Evolutionary conservation across 2,888 invertebrate genomes (phyloP), one percentile per base, ranked within the genome.

Genomic region (Ormyrus thymus): DNA sequence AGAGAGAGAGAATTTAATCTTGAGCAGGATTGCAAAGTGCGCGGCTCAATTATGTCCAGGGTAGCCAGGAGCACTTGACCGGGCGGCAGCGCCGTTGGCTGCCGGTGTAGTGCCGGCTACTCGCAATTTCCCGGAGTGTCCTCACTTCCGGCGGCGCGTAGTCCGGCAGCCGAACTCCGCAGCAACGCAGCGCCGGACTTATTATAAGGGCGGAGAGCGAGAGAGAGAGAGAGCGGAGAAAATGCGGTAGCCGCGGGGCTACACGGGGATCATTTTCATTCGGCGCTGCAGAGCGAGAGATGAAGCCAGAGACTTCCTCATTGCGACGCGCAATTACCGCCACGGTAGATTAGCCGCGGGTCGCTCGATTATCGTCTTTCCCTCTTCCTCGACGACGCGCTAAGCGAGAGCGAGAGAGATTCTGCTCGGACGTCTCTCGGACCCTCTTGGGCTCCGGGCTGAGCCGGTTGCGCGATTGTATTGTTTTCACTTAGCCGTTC

Each of bases 211-310:
- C 15, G 13, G 13, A n/a, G 71, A 10, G 29, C 7, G n/a, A 7
- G 51, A 13, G 43, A 13, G n/a, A 29, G 29, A 29, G 29, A 29
- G 29, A 29, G 71, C 10, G 29, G n/a, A 10, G 10, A 45, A 13
- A 43, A 13, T 9, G 29, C 13, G 9, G 7, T 51, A 64, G 51
- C 71, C 71, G 11, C 66, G 55, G 29, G 66, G 71, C 71, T 56
- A 29, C n/a, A 46, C 10, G 13, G 76, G 81, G 81, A 83, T 85
- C 82, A 83, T 83, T 84, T 82, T 83, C 83, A 83, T 83, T 83
- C 82, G 81, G 81, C 81, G 76, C 29, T 29, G 29, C 29, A 79
- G 6, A 53, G 56, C 7, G 29, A 43, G 45, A 50, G 55, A 43
- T 29, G 45, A 7, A 15, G 51, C 56, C 45, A 48, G 43, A 53